These are phyloP conservation scores for Lasioglossum villosulum DNA, from an alignment of 2,888 invertebrate genomes.

Conservation along the genomic window DNA sequence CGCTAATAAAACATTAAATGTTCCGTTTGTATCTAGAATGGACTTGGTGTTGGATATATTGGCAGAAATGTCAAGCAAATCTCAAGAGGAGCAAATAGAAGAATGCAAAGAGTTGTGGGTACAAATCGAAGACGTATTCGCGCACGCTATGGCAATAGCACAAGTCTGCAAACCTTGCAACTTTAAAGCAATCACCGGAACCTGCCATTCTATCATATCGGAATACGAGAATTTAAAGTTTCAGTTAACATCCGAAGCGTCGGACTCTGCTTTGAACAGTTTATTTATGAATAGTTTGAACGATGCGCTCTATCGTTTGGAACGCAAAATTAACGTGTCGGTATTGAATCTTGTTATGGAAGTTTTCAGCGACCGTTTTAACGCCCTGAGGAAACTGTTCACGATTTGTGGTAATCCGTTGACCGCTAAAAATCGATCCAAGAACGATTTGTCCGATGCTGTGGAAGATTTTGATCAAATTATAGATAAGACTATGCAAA, in stretches of 20 bases:
- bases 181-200: conserved; percentile 83
- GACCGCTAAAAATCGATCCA: conserved; percentile 73
- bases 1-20: background rate
- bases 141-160: conserved; percentile 84
- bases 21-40: conserved; percentile 72
- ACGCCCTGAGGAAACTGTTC: conserved; percentile 80
- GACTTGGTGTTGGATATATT: conserved; percentile 81
- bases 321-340: conserved; percentile 89
- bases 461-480: conserved; percentile 89
- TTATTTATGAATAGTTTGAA: conserved; percentile 87
- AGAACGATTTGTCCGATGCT: conserved; percentile 85
- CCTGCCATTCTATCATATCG: conserved; percentile 82
- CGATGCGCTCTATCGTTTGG: conserved; percentile 88
- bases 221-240: conserved; percentile 82
- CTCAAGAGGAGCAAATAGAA: conserved; percentile 70
- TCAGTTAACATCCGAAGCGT: conserved; percentile 76
- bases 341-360: conserved; percentile 87
- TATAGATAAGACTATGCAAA: conserved; percentile 89
- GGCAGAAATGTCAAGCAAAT: conserved; percentile 75
- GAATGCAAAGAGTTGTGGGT: conserved; percentile 78
- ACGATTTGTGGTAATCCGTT: conserved; percentile 80
- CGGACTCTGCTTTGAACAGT: conserved; percentile 86
- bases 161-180: conserved; percentile 83
- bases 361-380: conserved; percentile 82
- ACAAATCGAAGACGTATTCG: conserved; percentile 83